Evolutionary conservation across 2,888 invertebrate species (phyloP).

Genomic region (Aricia artaxerxes): DNA sequence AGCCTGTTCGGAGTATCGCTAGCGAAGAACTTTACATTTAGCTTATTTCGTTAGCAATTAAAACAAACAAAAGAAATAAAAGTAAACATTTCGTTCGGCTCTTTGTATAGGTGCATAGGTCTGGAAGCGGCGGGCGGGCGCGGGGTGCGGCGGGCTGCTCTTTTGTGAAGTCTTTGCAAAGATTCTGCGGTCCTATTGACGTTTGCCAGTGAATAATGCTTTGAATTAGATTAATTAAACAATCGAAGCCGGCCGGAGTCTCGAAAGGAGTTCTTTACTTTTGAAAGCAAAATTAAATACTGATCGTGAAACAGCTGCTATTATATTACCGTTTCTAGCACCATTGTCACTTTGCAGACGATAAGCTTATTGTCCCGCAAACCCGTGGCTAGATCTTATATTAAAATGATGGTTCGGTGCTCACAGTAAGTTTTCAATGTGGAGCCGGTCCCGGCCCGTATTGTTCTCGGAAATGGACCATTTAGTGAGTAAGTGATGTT

Average conservation of each 20-base stretch:
- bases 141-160: not conserved
- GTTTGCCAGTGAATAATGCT: slow-evolving; percentile 5
- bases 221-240: slow-evolving; percentile 3
- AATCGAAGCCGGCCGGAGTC: not conserved
- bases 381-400: not conserved
- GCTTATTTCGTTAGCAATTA: not conserved
- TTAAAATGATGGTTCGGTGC: not conserved
- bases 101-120: slow-evolving; percentile 2
- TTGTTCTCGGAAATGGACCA: not conserved
- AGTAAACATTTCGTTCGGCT: not conserved
- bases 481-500: not conserved
- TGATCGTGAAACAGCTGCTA: not conserved
- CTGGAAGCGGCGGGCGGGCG: not conserved
- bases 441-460: not conserved
- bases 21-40: not conserved
- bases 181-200: not conserved
- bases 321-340: not conserved
- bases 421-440: not conserved
- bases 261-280: not conserved
- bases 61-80: slow-evolving; percentile 13
- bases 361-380: not conserved
- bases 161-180: not conserved
- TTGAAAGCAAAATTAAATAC: not conserved
- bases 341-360: not conserved
- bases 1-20: not conserved